Base-by-base conservation (phyloP, 2,888 invertebrate species). In the Rhagonycha lutea region DNA sequence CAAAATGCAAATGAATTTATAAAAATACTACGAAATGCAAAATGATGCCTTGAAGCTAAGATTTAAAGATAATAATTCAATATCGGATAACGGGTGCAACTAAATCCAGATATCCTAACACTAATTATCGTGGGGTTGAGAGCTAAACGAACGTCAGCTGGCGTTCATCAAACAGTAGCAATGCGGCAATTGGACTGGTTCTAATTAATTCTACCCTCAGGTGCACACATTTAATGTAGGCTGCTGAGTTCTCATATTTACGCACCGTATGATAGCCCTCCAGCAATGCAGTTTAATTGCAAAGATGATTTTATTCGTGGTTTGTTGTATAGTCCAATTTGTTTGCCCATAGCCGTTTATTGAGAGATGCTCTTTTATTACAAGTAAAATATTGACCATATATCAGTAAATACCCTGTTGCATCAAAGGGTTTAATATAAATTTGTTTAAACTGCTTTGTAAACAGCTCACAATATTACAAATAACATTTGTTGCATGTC, bases 131-230 rank as follows among this genome's bases (percentile, higher is more conserved):
- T 69, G 61, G 72, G 75, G 72, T 72, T 70, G 74, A 72, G 72
- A 75, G 75, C 69, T 29, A 72, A 72, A 70, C 76, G 70, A 68
- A 76, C 73, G 76, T 76, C 76, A 76, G 76, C 73, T 76, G 76
- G 73, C 63, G 62, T 65, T 76, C 76, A 76, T 76, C 76, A 73
- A 76, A 76, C 76, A 73, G 73, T 76, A 76, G 76, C 71, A 68
- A 75, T 75, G 75, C 70, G 72, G 69, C 75, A 72, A 76, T 76
- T 76, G 72, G 69, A 72, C 73, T 61, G 72, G 65, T 68, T 73
- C 70, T 73, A 76, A 76, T 76, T 76, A 76, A 76, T 73, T 73
- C 73, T 73, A 73, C 76, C 76, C 76, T 61, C 76, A 76, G 76
- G 76, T 76, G 76, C 72, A 70, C 72, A 76, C 72, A 72, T 76